These are phyloP conservation scores for Scaptomyza pallida DNA, from an alignment of 1,140 invertebrate genomes.

Conservation along the genomic window DNA sequence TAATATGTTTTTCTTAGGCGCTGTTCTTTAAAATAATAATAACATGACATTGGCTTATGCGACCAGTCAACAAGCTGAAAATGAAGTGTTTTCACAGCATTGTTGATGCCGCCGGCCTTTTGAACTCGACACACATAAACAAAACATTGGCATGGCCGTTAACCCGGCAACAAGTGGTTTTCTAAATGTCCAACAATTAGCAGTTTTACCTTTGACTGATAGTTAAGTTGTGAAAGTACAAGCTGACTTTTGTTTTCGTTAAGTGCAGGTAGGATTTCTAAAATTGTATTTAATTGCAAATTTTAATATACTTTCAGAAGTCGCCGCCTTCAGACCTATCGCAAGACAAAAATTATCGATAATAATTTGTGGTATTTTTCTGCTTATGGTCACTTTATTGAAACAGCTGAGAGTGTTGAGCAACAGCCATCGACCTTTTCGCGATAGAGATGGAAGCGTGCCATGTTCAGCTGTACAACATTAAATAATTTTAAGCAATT, in stretches of 20 bases:
- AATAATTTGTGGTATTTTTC: conserved; percentile 18
- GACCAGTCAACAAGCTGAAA: conserved; percentile 30
- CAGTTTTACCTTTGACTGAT: conserved; percentile 13
- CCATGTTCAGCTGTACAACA: not conserved
- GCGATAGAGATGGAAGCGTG: conserved; percentile 1
- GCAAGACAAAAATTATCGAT: not conserved
- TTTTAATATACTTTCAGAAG: conserved; percentile 5
- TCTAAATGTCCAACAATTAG: conserved; percentile 12
- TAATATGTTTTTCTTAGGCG: conserved; percentile 1
- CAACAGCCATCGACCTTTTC: not conserved
- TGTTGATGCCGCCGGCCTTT: conserved; percentile 38
- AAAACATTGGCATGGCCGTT: conserved; percentile 28
- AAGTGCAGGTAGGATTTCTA: not conserved
- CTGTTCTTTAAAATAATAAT: conserved; percentile 31
- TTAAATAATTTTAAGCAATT: too few relatives aligned
- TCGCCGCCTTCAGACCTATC: not conserved
- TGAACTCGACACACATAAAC: conserved; percentile 44
- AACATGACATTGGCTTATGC: conserved; percentile 28
- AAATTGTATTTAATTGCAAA: too few relatives aligned
- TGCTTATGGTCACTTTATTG: not conserved
- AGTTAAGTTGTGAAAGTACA: conserved; percentile 22
- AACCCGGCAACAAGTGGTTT: conserved; percentile 16
- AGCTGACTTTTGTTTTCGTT: not conserved
- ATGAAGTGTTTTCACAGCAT: conserved; percentile 30
- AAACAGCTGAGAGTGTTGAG: conserved; percentile 36